Evolutionary conservation across 2,888 invertebrate species (phyloP), one percentile per base, ranked within the genome.

Genomic region (Ectemnius continuus): DNA sequence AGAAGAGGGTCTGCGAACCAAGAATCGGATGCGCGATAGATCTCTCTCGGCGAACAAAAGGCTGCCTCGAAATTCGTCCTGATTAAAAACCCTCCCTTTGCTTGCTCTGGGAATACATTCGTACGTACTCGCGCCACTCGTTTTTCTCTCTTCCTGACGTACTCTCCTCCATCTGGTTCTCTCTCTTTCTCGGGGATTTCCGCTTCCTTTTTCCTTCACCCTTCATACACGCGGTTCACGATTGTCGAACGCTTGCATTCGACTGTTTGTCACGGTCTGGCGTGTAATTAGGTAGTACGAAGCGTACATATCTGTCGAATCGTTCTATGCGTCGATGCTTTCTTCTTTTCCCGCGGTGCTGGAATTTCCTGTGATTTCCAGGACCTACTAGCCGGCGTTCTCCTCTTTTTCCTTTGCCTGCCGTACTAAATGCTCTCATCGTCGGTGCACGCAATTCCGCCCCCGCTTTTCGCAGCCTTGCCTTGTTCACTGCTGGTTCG

Each of bases 401-500:
- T 23, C 48, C 59, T 65, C 23, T 57, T 71, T 64, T 76, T 75
- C 69, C 47, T 76, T 72, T 36, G 36, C 65, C 65, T 36, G 36
- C 65, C 65, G 56, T 26, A 52, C 23, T 52, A 72, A 66, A 74
- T 72, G 65, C 59, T 65, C 57, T 62, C 8, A 36, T 66, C 57
- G 60, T 72, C 72, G 72, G 72, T 68, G 68, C 76, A 0, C 16
- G 56, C 76, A 69, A 71, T 64, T 52, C 52, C 52, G 6, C 8
- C 36, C 11, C 36, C 8, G 36, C 11, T 52, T 11, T 52, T 52
- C 5, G n/a, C 2, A 52, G 72, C 28, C 65, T 60, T 23, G 47
- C 60, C 70, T 68, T 72, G 60, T 72, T 76, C 69, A 20, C 65
- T 36, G 36, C 8, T 11, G 36, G 36, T 11, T 36, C 36, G 36